Evolutionary conservation across 2,888 invertebrate species (phyloP).

Genomic region (Tillus elongatus): DNA sequence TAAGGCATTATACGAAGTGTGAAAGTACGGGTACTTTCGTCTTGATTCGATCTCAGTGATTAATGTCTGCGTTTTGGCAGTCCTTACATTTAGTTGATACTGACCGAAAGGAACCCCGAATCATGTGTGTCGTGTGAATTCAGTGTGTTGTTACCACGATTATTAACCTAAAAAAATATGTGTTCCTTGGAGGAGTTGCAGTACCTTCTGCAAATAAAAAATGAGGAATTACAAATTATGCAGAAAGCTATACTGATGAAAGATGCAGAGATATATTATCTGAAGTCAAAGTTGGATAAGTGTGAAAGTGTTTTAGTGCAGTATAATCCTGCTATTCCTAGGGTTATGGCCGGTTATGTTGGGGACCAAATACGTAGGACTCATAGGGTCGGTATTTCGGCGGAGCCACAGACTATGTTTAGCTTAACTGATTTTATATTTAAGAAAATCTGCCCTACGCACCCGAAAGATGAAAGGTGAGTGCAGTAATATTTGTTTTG

Average conservation of each 20-base stretch:
- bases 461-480: constrained; percentile 76
- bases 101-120: constrained; percentile 66
- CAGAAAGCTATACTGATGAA: constrained; percentile 60
- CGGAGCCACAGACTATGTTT: constrained; percentile 78
- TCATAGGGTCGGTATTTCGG: constrained; percentile 89
- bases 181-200: constrained; percentile 51
- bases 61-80: constrained; percentile 83
- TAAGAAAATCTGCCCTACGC: constrained; percentile 64
- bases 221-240: constrained; percentile 69
- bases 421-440: constrained; percentile 72
- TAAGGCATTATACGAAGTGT: too few species aligned
- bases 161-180: too few species aligned
- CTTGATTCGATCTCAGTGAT: too few species aligned
- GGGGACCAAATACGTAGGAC: constrained; percentile 38
- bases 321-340: constrained; percentile 50
- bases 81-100: constrained; percentile 79
- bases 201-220: constrained; percentile 46
- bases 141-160: too few species aligned
- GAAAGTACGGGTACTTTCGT: too few species aligned
- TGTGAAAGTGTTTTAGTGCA: constrained; percentile 83
- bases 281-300: constrained; percentile 82
- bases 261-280: constrained; percentile 71
- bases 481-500: too few species aligned
- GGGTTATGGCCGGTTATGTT: constrained; percentile 36
- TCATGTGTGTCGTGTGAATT: too few species aligned